Evolutionary conservation across 2,888 invertebrate genomes (phyloP).

Genomic region (Bimastos eiseni): DNA sequence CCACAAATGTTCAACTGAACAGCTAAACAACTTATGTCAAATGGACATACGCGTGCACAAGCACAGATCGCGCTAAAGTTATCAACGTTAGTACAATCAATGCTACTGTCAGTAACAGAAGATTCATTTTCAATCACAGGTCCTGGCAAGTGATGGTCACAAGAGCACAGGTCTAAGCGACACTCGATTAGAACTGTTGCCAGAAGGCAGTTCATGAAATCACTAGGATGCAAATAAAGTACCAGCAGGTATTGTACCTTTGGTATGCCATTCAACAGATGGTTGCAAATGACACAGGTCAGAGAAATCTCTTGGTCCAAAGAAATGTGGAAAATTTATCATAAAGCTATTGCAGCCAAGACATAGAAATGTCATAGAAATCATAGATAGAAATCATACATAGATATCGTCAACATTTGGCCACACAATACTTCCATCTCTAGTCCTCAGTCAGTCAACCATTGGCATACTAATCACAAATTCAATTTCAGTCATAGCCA

Average conservation of each 20-base stretch:
- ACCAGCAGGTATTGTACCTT: neutral
- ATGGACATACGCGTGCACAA: neutral
- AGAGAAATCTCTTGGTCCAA: neutral
- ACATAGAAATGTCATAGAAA: neutral
- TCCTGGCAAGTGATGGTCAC: neutral
- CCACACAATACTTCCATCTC: neutral
- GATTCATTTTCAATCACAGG: neutral
- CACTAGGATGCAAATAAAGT: neutral
- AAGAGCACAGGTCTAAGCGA: neutral
- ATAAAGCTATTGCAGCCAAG: neutral
- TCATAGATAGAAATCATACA: too few relatives aligned
- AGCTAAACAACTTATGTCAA: neutral
- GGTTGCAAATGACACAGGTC: neutral
- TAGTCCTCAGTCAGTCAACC: neutral
- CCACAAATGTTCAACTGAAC: neutral
- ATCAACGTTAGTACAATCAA: neutral
- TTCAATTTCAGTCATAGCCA: too few relatives aligned
- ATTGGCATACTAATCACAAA: neutral
- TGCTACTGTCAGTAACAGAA: neutral
- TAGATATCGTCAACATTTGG: neutral
- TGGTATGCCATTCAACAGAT: neutral
- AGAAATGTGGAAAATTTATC: slow-evolving; percentile 2
- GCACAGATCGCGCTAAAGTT: neutral
- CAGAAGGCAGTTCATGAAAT: neutral
- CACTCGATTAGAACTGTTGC: neutral